Percentiles rank a stretch among this genome's conserved stretches.
Conservation (phyloP, 2,888 invertebrate genomes). For the Cephus spinipes region DNA sequence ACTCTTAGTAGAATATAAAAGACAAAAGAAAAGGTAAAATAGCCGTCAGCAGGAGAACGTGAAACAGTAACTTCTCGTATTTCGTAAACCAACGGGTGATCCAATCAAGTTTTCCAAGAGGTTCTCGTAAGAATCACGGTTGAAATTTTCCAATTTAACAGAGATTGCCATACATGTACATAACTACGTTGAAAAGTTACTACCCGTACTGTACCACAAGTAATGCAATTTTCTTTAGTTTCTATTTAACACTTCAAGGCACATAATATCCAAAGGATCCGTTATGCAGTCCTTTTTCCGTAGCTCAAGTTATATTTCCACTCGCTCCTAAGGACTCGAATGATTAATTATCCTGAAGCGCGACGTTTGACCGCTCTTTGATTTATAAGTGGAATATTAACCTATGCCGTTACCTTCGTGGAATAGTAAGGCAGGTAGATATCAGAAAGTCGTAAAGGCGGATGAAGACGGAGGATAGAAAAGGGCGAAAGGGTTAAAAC, state of each 20-base stretch:
- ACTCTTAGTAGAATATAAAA: background rate
- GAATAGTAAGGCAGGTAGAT: background rate
- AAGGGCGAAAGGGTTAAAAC: background rate
- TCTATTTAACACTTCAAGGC: background rate
- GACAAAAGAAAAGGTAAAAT: background rate
- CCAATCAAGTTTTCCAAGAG: background rate
- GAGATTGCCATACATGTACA: background rate
- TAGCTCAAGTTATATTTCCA: background rate
- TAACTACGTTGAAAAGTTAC: background rate
- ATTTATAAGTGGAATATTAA: background rate
- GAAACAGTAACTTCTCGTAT: background rate
- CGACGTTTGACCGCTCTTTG: background rate
- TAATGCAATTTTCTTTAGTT: background rate
- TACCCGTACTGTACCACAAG: background rate
- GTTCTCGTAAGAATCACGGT: background rate
- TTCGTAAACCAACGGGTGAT: background rate
- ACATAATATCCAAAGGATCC: background rate
- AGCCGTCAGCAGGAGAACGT: background rate
- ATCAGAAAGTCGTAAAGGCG: background rate
- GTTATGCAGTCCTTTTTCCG: background rate
- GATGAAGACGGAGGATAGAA: background rate
- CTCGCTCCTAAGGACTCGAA: background rate
- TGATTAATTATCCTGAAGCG: background rate
- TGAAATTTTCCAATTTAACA: background rate
- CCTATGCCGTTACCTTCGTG: background rate